phyloP scores from a whole-genome alignment of 1,140 invertebrate genomes.

The Cotesia chilonis region DNA sequence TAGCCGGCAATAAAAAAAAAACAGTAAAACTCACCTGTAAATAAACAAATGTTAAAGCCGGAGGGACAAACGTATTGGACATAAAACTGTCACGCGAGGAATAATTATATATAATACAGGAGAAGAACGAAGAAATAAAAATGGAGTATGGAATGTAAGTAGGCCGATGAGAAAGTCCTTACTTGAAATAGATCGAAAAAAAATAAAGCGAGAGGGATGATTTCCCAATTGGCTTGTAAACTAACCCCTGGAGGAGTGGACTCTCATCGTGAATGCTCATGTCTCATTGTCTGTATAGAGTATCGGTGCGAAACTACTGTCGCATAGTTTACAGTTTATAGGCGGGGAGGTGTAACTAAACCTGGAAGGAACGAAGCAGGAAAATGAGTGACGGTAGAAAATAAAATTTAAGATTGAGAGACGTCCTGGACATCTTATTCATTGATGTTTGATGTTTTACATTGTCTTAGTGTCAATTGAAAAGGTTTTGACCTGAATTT shows the following conservation, averaged over 20 bases:
- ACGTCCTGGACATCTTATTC: neutral
- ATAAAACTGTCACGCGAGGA: conserved; percentile 58
- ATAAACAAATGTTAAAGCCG: neutral
- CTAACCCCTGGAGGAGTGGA: conserved; percentile 54
- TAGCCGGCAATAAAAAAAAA: neutral
- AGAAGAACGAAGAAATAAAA: conserved; percentile 38
- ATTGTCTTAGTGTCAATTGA: neutral
- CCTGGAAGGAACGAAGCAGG: no score
- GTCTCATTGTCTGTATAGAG: conserved; percentile 24
- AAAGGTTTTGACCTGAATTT: neutral
- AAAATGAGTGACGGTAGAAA: neutral
- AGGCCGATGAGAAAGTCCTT: conserved; percentile 18
- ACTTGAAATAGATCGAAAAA: neutral
- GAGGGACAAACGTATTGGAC: conserved; percentile 47
- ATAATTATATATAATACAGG: conserved; percentile 59
- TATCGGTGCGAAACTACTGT: no score
- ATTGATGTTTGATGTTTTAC: neutral
- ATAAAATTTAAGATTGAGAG: conserved; percentile 1
- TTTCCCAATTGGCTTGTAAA: conserved; percentile 69
- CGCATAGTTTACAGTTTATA: no score
- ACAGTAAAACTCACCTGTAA: neutral
- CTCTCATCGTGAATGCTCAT: conserved; percentile 43
- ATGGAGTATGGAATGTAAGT: neutral
- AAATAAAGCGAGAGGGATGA: conserved; percentile 55
- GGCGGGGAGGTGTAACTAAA: no score